A percentile compares a stretch with the other conserved stretches of the same genome.
Conservation (phyloP, 2,797 vertebrate species). For the Lithobates pipiens region DNA sequence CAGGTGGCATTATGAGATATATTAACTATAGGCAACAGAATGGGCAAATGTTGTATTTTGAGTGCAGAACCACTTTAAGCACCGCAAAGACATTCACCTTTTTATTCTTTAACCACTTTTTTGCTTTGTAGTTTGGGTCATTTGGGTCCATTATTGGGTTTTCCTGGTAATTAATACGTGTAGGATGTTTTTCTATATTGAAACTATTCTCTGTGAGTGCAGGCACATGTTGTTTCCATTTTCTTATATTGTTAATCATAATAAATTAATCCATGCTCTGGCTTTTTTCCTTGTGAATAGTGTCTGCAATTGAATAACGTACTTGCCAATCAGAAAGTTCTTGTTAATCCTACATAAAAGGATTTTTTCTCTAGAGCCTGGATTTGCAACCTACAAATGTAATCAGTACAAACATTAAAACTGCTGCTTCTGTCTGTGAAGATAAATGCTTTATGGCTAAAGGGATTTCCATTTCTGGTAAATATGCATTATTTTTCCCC, state of each 20-base stretch:
- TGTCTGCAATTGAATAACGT: slow-evolving; percentile 31
- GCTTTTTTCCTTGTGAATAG: slow-evolving; percentile 11
- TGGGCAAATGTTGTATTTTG: too few relatives aligned
- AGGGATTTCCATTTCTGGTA: slow-evolving; percentile 47
- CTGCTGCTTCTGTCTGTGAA: slow-evolving; percentile 45
- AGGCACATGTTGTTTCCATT: too few relatives aligned
- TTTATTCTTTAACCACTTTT: too few relatives aligned
- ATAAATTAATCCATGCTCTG: slow-evolving; percentile 46
- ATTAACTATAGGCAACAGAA: too few relatives aligned
- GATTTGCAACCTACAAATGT: slow-evolving; percentile 61
- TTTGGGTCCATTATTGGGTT: too few relatives aligned
- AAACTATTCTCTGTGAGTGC: too few relatives aligned
- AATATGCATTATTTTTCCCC: slow-evolving; percentile 39
- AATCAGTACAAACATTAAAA: slow-evolving; percentile 59
- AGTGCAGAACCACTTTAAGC: too few relatives aligned
- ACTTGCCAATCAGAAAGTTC: slow-evolving; percentile 49
- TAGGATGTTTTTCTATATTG: too few relatives aligned
- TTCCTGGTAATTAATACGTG: too few relatives aligned
- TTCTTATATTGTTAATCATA: slow-evolving; percentile 1
- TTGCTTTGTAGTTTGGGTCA: too few relatives aligned
- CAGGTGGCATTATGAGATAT: too few relatives aligned
- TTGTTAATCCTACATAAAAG: slow-evolving; percentile 58
- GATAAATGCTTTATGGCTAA: slow-evolving; percentile 60
- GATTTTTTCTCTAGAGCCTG: slow-evolving; percentile 45
- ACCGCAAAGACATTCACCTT: too few relatives aligned